A percentile compares a stretch with the other conserved stretches of the same genome.
Conservation (phyloP, 2,797 vertebrate species). For the Acanthiza pusilla region DNA sequence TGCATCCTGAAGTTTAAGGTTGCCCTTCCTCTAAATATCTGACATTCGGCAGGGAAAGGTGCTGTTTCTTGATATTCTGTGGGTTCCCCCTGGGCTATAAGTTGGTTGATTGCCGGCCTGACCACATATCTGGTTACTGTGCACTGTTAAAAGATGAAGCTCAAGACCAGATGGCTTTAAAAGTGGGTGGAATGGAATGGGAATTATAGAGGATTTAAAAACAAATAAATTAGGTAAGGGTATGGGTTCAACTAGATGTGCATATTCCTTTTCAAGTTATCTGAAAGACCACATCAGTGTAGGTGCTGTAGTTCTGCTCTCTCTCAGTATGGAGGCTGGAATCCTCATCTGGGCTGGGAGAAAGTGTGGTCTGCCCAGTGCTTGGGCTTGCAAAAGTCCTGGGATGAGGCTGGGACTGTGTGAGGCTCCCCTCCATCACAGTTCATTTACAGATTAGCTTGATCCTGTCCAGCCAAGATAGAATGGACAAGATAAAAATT, state of each 20-base stretch:
- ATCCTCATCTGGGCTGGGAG: neutral
- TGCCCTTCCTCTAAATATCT: neutral
- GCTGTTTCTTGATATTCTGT: neutral
- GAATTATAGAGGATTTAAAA: neutral
- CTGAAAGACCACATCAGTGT: neutral
- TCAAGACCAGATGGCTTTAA: neutral
- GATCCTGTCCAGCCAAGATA: neutral
- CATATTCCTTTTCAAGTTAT: neutral
- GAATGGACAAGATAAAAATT: neutral
- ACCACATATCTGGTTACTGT: neutral
- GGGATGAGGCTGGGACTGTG: neutral
- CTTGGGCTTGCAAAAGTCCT: neutral
- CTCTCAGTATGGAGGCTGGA: accelerated
- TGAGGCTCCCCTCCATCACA: neutral
- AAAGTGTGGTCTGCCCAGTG: accelerated
- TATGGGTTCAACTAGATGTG: neutral
- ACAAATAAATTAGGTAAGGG: neutral
- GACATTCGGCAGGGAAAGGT: neutral
- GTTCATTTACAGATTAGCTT: neutral
- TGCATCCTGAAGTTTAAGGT: neutral
- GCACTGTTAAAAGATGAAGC: neutral
- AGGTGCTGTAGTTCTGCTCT: neutral
- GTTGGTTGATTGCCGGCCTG: neutral
- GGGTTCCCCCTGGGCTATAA: neutral
- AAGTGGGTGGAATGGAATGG: neutral